Evolutionary conservation across 1,140 invertebrate genomes (phyloP).

Genomic region (Eumeta japonica): DNA sequence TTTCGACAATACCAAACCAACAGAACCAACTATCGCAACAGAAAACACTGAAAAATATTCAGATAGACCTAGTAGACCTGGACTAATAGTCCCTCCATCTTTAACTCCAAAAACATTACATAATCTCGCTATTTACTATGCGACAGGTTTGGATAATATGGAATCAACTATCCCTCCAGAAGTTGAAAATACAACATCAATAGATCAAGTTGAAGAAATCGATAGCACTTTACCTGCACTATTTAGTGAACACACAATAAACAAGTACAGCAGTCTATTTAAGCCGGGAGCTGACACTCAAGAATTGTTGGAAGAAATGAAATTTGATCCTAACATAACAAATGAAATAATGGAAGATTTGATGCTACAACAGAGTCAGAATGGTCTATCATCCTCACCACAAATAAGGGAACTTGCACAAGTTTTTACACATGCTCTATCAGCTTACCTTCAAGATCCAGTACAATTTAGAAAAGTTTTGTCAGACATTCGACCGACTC

Average conservation of each 20-base stretch:
- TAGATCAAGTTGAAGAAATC: constrained; percentile 32
- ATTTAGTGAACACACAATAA: constrained; percentile 60
- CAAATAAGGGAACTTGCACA: constrained; percentile 75
- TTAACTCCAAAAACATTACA: constrained; percentile 73
- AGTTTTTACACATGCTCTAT: constrained; percentile 78
- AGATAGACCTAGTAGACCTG: constrained; percentile 49
- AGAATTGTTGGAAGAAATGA: constrained; percentile 36
- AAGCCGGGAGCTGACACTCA: constrained; percentile 40
- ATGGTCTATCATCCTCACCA: constrained; percentile 59
- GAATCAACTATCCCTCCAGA: constrained; percentile 46
- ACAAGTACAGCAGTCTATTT: constrained; percentile 62
- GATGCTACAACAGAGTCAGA: constrained; percentile 62
- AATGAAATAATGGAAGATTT: constrained; percentile 60
- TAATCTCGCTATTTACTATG: constrained; percentile 75
- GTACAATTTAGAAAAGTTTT: constrained; percentile 73
- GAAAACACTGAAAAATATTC: constrained; percentile 38
- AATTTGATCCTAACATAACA: constrained; percentile 42
- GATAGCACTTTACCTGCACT: constrained; percentile 45
- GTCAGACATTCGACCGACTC: constrained; percentile 73
- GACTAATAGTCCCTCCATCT: constrained; percentile 66
- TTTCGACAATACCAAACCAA: constrained; percentile 20
- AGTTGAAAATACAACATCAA: constrained; percentile 25
- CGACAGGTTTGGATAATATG: constrained; percentile 65
- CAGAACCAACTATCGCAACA: constrained; percentile 23
- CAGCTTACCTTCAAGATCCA: constrained; percentile 78